phyloP scores from a whole-genome alignment of 2,113 vertebrate species.

The Scalopus aquaticus region DNA sequence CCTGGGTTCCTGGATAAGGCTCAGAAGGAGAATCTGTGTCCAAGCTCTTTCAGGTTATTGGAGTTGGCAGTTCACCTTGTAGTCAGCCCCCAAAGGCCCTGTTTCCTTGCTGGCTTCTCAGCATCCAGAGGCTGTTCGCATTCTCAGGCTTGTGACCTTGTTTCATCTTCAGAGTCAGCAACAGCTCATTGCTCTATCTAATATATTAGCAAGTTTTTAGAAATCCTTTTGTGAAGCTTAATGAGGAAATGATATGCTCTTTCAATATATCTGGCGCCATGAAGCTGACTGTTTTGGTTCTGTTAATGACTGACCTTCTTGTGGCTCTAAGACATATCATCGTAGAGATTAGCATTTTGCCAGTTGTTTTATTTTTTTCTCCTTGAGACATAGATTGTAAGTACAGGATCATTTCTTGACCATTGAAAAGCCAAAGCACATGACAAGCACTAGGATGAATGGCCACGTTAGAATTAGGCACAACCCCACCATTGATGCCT shows the following conservation, averaged over 20 bases:
- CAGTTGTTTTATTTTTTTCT: background rate
- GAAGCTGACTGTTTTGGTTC: slow-evolving; percentile 19
- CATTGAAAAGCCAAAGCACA: background rate
- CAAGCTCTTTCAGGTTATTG: background rate
- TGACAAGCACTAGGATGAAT: background rate
- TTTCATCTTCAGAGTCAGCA: background rate
- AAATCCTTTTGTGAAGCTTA: slow-evolving; percentile 26
- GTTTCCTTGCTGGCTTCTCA: background rate
- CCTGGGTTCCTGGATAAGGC: background rate
- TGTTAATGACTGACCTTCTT: slow-evolving; percentile 7
- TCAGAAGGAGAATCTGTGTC: too few species aligned
- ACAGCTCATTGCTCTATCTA: background rate
- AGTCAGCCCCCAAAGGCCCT: background rate
- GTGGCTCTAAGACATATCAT: background rate
- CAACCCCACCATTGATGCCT: background rate
- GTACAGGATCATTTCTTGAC: background rate
- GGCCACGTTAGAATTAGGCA: background rate
- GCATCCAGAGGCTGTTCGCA: background rate
- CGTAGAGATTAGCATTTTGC: slow-evolving; percentile 32
- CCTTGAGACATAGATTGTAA: background rate
- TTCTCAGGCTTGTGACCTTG: background rate
- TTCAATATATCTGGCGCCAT: background rate
- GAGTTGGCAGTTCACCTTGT: background rate
- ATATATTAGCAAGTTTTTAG: slow-evolving; percentile 31
- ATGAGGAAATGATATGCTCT: background rate